These are phyloP conservation scores for Cydia fagiglandana DNA, from an alignment of 1,140 invertebrate genomes.

Conservation along the genomic window DNA sequence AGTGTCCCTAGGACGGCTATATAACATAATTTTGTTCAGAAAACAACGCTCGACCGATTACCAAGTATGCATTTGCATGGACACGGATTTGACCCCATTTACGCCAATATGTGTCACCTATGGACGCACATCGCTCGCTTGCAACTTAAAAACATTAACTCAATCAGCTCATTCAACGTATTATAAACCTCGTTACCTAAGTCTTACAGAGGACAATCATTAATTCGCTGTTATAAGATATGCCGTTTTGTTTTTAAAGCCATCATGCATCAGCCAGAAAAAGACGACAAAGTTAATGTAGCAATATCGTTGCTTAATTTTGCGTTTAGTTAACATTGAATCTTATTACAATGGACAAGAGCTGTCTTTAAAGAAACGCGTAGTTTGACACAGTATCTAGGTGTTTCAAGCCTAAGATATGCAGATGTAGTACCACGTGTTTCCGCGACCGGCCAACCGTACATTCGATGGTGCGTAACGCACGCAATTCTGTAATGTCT, in stretches of 20 bases:
- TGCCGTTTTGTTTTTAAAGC: not conserved
- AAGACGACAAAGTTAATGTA: not conserved
- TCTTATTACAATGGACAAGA: not conserved
- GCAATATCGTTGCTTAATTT: not conserved
- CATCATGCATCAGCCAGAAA: not conserved
- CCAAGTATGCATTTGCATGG: not conserved
- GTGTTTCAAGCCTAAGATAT: not conserved
- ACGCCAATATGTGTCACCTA: not conserved
- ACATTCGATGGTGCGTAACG: slow-evolving; percentile 9
- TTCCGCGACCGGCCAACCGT: not conserved
- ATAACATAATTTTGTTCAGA: not conserved
- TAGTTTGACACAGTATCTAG: not conserved
- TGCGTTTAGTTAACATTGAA: not conserved
- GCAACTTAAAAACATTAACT: not conserved
- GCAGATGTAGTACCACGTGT: slow-evolving; percentile 13
- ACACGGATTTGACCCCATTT: slow-evolving; percentile 13
- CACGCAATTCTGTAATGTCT: slow-evolving; percentile 4
- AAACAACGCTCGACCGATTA: not conserved
- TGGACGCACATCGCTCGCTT: not conserved
- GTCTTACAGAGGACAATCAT: not conserved
- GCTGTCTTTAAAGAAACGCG: not conserved
- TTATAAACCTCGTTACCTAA: not conserved
- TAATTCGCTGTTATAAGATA: not conserved
- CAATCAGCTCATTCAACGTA: not conserved
- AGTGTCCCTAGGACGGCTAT: too few relatives aligned